Conservation (phyloP, 2,797 vertebrate genomes). For the Myotis pilosus region DNA sequence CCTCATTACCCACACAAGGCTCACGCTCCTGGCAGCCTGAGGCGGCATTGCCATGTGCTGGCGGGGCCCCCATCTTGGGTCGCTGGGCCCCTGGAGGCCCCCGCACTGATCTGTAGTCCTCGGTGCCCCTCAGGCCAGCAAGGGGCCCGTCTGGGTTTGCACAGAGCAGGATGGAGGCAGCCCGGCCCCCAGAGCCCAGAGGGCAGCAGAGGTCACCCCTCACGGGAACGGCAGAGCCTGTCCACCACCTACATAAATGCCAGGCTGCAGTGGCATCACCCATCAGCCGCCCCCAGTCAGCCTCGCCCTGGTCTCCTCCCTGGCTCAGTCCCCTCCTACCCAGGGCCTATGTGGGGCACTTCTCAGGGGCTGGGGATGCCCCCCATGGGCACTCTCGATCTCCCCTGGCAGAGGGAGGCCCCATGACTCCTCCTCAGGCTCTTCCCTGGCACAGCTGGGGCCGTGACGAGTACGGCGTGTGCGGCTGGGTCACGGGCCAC, state of each 20-base stretch:
- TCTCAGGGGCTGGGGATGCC: background rate
- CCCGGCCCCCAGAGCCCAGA: background rate
- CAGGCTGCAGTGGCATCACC: background rate
- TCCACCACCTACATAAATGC: conserved; percentile 21
- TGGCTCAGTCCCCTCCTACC: background rate
- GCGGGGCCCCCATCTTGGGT: background rate
- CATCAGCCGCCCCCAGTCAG: background rate
- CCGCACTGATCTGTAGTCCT: background rate
- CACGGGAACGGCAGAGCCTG: background rate
- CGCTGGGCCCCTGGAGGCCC: background rate
- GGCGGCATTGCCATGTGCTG: background rate
- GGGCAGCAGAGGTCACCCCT: background rate
- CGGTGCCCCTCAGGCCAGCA: background rate
- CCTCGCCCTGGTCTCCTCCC: background rate
- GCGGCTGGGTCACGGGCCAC: background rate
- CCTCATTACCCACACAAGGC: background rate
- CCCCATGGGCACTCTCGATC: background rate
- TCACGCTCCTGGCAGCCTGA: background rate
- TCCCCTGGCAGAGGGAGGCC: background rate
- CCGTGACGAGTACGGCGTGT: background rate
- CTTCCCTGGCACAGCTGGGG: background rate
- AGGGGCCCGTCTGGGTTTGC: background rate
- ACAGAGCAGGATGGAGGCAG: background rate
- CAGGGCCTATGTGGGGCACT: background rate
- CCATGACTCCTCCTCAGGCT: conserved; percentile 25